phyloP scores from a whole-genome alignment of 2,888 invertebrate species.

The Cantharis lateralis region DNA sequence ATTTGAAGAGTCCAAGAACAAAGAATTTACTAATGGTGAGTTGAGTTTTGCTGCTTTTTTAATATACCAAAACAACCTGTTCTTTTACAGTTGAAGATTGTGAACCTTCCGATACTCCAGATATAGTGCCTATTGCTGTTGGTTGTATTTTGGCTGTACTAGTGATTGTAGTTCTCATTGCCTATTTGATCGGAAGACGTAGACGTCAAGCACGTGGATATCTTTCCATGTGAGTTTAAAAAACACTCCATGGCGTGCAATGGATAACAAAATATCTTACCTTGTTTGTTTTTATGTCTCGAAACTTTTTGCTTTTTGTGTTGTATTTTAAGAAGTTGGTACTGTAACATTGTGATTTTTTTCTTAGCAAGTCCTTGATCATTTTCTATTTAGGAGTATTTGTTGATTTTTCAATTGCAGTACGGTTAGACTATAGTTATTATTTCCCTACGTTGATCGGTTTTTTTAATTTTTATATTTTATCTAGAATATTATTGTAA shows the following conservation, averaged over 20 bases:
- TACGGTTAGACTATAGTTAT: not conserved
- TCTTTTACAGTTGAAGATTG: constrained; percentile 71
- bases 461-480: not conserved
- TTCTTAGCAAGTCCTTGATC: not conserved
- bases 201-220: constrained; percentile 84
- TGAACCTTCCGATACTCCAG: constrained; percentile 73
- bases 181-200: constrained; percentile 90
- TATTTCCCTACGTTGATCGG: not conserved
- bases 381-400: not conserved
- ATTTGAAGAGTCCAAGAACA: constrained; percentile 62
- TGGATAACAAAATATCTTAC: constrained; percentile 21
- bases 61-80: constrained; percentile 15
- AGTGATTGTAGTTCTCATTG: constrained; percentile 88
- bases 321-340: not conserved
- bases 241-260: constrained; percentile 39
- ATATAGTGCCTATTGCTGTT: constrained; percentile 96
- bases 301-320: not conserved
- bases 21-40: constrained; percentile 68
- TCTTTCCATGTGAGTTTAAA: constrained; percentile 75
- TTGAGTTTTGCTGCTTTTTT: constrained; percentile 16
- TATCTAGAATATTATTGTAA: not conserved
- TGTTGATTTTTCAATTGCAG: not conserved
- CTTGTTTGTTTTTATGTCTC: constrained; percentile 3
- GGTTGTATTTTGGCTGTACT: constrained; percentile 90
- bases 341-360: not conserved